These are phyloP conservation scores for Archocentrus centrarchus DNA, from an alignment of 2,113 vertebrate genomes.

Conservation along the genomic window DNA sequence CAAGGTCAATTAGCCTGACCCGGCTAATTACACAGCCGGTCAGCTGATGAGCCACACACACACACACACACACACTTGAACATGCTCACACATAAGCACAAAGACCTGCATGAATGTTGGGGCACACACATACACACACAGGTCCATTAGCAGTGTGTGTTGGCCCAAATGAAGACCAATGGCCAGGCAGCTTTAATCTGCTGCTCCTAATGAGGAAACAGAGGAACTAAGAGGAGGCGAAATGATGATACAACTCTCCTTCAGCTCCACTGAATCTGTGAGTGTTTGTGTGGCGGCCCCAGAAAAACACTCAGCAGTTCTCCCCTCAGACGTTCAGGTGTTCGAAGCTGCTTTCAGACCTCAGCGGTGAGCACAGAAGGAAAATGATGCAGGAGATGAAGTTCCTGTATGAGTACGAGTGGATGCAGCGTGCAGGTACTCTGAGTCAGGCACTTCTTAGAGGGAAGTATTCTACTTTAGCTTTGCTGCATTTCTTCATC, in stretches of 20 bases:
- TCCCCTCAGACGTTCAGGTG: neutral
- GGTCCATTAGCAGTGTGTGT: constrained; percentile 83
- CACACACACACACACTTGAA: constrained; percentile 14
- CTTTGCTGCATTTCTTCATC: neutral
- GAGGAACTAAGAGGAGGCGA: constrained; percentile 84
- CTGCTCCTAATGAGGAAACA: constrained; percentile 91
- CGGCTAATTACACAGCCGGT: constrained; percentile 53
- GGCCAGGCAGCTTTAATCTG: constrained; percentile 85
- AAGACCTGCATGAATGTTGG: constrained; percentile 6
- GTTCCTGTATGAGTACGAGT: neutral
- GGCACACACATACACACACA: constrained; percentile 26
- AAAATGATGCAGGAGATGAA: neutral
- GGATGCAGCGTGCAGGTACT: neutral
- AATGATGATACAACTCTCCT: constrained; percentile 90
- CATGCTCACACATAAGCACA: neutral
- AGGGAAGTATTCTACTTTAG: too few species aligned
- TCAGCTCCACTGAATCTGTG: constrained; percentile 62
- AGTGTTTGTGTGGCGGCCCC: constrained; percentile 16
- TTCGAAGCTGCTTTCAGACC: neutral
- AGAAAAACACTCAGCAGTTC: constrained; percentile 32
- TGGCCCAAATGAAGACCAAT: constrained; percentile 93
- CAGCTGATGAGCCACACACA: neutral
- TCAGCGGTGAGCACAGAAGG: neutral
- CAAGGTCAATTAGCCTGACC: constrained; percentile 74
- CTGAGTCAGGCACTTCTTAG: neutral